Conservation (phyloP, 2,888 invertebrate species). For the Chrysotoxum bicinctum region DNA sequence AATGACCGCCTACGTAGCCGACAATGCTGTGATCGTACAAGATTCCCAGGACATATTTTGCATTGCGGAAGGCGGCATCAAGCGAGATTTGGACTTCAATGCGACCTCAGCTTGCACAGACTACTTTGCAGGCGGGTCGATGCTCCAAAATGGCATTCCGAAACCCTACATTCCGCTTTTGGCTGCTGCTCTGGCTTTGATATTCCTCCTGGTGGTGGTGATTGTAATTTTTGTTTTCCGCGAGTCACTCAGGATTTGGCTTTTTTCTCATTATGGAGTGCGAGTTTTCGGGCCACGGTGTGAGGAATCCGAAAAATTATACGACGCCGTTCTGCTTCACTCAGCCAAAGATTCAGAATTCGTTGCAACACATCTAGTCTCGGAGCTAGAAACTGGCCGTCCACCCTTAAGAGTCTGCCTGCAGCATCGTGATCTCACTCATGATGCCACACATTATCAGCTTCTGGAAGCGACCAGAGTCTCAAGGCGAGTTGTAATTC, state of each 20-base stretch:
- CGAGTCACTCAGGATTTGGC: constrained; percentile 92
- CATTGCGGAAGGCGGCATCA: constrained; percentile 81
- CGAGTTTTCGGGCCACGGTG: constrained; percentile 89
- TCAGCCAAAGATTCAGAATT: constrained; percentile 96
- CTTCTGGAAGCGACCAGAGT: constrained; percentile 93
- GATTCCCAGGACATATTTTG: constrained; percentile 92
- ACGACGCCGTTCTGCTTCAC: constrained; percentile 96
- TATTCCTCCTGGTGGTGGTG: constrained; percentile 88
- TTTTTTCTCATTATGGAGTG: constrained; percentile 93
- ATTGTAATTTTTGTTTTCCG: constrained; percentile 92
- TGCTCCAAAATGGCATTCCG: constrained; percentile 92
- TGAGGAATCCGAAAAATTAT: constrained; percentile 92
- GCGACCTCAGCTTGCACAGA: constrained; percentile 91
- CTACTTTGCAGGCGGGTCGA: constrained; percentile 89
- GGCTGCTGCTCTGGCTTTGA: constrained; percentile 89
- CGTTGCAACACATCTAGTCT: constrained; percentile 91
- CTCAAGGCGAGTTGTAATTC: constrained; percentile 92
- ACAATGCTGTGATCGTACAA: constrained; percentile 90
- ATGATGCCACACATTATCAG: constrained; percentile 84
- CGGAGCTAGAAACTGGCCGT: constrained; percentile 91
- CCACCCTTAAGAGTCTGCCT: constrained; percentile 90
- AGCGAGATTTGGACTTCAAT: constrained; percentile 91
- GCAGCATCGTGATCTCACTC: constrained; percentile 92
- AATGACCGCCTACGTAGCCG: constrained; percentile 91
- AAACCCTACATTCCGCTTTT: constrained; percentile 91